Evolutionary conservation across 2,888 invertebrate species (phyloP).

Genomic region (Druceiella hillmani): DNA sequence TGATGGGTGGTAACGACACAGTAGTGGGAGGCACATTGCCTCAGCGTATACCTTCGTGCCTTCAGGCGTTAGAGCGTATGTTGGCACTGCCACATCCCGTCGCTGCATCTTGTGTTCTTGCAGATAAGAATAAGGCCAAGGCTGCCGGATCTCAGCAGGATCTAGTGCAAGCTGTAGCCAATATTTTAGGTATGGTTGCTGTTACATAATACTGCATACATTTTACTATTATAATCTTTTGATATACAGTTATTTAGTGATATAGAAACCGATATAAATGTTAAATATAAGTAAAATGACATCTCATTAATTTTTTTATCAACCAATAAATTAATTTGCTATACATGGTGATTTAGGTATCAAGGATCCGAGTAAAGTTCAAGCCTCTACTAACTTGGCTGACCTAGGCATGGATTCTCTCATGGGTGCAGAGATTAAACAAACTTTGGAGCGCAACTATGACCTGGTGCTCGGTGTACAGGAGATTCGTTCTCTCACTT

Average conservation of each 20-base stretch:
- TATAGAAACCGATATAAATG: background rate
- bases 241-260: background rate
- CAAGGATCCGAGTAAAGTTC: conserved; percentile 77
- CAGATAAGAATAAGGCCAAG: conserved; percentile 70
- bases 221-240: background rate
- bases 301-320: background rate
- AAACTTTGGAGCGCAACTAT: conserved; percentile 87
- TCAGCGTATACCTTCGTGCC: conserved; percentile 91
- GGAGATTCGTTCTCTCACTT: conserved; percentile 82
- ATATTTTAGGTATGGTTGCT: conserved; percentile 65
- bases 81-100: conserved; percentile 85
- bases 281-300: background rate
- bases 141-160: conserved; percentile 46
- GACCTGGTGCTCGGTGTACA: conserved; percentile 87
- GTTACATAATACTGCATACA: background rate
- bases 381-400: conserved; percentile 72
- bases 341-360: conserved; percentile 54
- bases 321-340: conserved; percentile 8
- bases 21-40: conserved; percentile 95
- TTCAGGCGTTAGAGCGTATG: conserved; percentile 83
- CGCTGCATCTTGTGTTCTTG: conserved; percentile 77
- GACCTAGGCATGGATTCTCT: conserved; percentile 98
- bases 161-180: conserved; percentile 75
- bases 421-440: conserved; percentile 99
- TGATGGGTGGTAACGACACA: conserved; percentile 83